Base-by-base conservation (phyloP, 1,140 invertebrate genomes). In the Camponotus floridanus region DNA sequence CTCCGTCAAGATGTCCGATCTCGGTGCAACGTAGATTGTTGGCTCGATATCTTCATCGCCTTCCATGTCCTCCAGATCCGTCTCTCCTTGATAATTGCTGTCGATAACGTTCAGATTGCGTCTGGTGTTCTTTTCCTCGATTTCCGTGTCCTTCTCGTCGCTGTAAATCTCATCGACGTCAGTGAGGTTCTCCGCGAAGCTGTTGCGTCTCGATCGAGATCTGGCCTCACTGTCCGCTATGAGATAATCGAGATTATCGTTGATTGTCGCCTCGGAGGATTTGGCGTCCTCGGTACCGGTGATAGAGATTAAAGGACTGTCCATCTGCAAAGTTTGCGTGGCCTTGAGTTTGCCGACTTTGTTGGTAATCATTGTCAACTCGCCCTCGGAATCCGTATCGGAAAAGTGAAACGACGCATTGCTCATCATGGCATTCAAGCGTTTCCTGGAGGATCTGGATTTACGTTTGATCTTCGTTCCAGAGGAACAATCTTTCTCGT, bases 301-400 rank as follows among this genome's bases (percentile, higher is more conserved):
- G 0, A 95, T 88, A 0, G 93, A 94, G n/a, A 95, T 95, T 0
- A 91, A 81, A 0, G 95, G 94, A 4, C 91, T 15, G 2, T 55
- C 21, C 6, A 8, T 8, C 6, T 36, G 31, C 18, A 39, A 26
- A 13, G 33, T 5, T n/a, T 79, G 67, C 59, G 26, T 0, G 2
- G 68, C 55, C 45, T 83, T 94, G 6, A 89, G 73, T 0, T 83
- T 70, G 9, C 81, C 62, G 2, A 67, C 11, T 9, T 90, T 88
- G 0, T 84, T 61, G 7, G 76, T 87, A 3, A 93, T 91, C n/a
- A 88, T 73, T 0, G 86, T 85, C 0, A 95, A 83, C 59, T 95
- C 94, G n/a, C 94, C 95, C 51, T 95, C 95, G 3, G 94, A 95
- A 78, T 95, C 95, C 0, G 94, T 95, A 33, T 95, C 95, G 11